Evolutionary conservation across 2,888 invertebrate species (phyloP).

Genomic region (Dinocampus coccinellae): DNA sequence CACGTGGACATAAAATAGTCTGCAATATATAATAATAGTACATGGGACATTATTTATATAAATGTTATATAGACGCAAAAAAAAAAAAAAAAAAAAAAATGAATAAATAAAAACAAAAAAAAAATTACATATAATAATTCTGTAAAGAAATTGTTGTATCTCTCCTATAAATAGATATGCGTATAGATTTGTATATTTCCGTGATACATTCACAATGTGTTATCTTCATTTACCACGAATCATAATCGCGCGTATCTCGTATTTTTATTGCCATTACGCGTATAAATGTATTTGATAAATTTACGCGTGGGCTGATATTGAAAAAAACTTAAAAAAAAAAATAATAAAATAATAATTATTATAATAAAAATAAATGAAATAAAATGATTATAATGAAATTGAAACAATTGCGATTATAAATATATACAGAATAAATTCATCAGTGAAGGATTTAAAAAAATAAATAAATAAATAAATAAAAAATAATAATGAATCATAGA

Average conservation of each 20-base stretch:
- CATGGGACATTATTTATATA: neutral
- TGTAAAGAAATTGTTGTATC: conserved; percentile 11
- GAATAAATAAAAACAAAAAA: no score
- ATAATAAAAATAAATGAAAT: neutral
- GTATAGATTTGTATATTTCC: conserved; percentile 27
- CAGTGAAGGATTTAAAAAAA: no score
- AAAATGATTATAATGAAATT: no score
- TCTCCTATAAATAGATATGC: conserved; percentile 18
- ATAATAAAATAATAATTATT: neutral
- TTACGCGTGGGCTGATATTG: neutral
- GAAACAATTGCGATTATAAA: neutral
- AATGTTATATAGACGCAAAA: conserved; percentile 6
- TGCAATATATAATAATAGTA: conserved; percentile 9
- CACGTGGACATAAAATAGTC: neutral
- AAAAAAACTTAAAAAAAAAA: neutral
- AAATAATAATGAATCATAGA: conserved; percentile 28
- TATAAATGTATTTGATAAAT: neutral
- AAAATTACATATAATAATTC: no score
- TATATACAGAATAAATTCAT: neutral
- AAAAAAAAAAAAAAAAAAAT: neutral
- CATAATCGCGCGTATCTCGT: neutral
- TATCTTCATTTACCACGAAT: conserved; percentile 20
- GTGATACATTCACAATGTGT: conserved; percentile 19
- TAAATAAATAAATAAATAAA: conserved; percentile 1
- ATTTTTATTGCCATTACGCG: neutral